Evolutionary conservation across 2,888 invertebrate genomes (phyloP).

Genomic region (Ochropleura leucogaster): DNA sequence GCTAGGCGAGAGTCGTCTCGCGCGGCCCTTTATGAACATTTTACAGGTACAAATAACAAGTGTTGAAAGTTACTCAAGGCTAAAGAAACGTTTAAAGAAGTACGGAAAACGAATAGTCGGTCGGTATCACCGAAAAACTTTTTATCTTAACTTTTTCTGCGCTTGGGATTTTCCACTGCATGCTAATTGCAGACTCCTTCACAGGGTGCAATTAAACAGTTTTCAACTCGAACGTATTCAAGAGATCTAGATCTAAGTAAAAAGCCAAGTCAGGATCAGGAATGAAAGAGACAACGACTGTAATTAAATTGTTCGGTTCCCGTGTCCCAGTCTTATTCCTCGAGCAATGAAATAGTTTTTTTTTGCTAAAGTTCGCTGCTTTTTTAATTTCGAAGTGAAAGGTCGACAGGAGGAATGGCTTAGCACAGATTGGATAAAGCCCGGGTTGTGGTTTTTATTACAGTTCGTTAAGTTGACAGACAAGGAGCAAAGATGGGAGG

Average conservation of each 20-base stretch:
- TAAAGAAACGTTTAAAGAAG: conserved; percentile 48
- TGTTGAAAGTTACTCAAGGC: conserved; percentile 22
- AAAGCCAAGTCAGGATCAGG: conserved; percentile 76
- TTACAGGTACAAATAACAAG: conserved; percentile 14
- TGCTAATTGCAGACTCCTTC: conserved; percentile 81
- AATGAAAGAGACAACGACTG: conserved; percentile 79
- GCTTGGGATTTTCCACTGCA: conserved; percentile 75
- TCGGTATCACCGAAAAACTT: conserved; percentile 55
- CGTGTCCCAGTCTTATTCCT: conserved; percentile 75
- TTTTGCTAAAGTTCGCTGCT: conserved; percentile 74
- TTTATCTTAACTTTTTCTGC: conserved; percentile 73
- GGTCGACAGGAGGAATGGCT: conserved; percentile 66
- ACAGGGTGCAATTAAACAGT: conserved; percentile 83
- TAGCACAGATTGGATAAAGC: conserved; percentile 64
- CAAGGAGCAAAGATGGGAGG: conserved; percentile 22
- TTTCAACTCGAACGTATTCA: conserved; percentile 78
- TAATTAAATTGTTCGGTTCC: conserved; percentile 86
- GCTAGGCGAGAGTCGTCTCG: too few relatives aligned
- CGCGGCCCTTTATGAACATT: background rate
- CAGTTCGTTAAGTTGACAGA: conserved; percentile 52
- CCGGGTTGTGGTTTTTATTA: conserved; percentile 59
- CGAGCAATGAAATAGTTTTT: conserved; percentile 81
- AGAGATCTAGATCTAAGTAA: conserved; percentile 69
- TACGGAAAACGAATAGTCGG: conserved; percentile 33
- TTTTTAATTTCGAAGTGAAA: conserved; percentile 73